Conservation (phyloP, 2,113 vertebrate genomes). For the Limanda limanda region DNA sequence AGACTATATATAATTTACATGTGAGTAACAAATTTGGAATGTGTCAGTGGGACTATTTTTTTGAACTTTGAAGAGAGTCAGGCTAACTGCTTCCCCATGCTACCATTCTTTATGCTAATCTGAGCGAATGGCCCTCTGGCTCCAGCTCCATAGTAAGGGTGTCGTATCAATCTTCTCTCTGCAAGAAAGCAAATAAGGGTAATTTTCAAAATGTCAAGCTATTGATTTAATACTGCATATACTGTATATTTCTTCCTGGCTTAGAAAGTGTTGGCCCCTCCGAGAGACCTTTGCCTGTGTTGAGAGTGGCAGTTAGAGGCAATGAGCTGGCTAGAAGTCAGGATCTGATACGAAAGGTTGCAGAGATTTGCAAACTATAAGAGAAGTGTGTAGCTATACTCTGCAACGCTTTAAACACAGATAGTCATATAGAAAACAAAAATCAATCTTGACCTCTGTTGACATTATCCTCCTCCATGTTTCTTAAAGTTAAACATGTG, state of each 20-base stretch:
- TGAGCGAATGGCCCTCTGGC: not conserved
- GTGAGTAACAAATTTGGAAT: not conserved
- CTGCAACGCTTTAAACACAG: not conserved
- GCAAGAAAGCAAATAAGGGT: not conserved
- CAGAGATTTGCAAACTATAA: slow-evolving; percentile 7
- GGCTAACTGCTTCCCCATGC: not conserved
- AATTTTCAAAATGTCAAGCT: not conserved
- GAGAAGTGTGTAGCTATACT: slow-evolving; percentile 10
- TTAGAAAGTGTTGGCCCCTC: slow-evolving; percentile 4
- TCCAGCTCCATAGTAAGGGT: not conserved
- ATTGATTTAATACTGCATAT: slow-evolving; percentile 1
- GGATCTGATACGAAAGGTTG: slow-evolving; percentile 25
- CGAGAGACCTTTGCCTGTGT: not conserved
- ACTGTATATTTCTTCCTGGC: not conserved
- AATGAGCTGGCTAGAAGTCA: not conserved
- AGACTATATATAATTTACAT: not conserved
- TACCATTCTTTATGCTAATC: slow-evolving; percentile 5
- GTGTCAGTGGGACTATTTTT: not conserved
- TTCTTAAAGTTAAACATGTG: slow-evolving; percentile 46
- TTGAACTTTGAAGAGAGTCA: not conserved
- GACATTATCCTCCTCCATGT: slow-evolving; percentile 52
- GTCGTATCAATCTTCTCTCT: not conserved
- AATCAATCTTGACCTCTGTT: slow-evolving; percentile 42
- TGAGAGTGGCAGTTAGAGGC: slow-evolving; percentile 19
- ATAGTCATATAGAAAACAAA: slow-evolving; percentile 28